Conservation (phyloP, 2,888 invertebrate species). For the Nomada goodeniana region DNA sequence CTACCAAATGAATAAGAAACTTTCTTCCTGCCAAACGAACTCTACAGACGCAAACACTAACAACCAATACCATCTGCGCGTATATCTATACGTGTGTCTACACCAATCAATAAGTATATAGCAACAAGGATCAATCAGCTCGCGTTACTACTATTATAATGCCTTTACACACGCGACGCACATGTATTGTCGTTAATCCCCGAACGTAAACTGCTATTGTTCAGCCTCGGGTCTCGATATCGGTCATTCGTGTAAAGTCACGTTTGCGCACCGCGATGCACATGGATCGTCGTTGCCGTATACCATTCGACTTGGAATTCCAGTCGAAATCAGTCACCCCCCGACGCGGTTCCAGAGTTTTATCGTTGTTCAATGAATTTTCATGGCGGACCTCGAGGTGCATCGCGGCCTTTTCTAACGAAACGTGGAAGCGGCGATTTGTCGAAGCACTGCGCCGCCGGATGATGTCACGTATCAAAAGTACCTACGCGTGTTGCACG, state of each 20-base stretch:
- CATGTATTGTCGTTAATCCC: too few relatives aligned
- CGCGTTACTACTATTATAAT: too few relatives aligned
- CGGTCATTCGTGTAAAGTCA: background rate
- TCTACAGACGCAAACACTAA: too few relatives aligned
- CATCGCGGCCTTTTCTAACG: constrained; percentile 2
- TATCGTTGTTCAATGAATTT: constrained; percentile 52
- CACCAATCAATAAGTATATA: too few relatives aligned
- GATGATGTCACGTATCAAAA: constrained; percentile 72
- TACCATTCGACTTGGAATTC: background rate
- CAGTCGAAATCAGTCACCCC: constrained; percentile 9
- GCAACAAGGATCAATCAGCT: too few relatives aligned
- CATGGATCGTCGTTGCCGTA: constrained; percentile 24
- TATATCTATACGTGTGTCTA: too few relatives aligned
- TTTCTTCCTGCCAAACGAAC: too few relatives aligned
- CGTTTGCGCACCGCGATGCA: constrained; percentile 16
- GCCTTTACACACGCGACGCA: too few relatives aligned
- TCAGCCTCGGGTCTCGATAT: background rate
- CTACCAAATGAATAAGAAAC: too few relatives aligned
- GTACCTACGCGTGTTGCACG: constrained; percentile 42
- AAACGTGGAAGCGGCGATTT: background rate
- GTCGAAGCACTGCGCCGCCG: constrained; percentile 2
- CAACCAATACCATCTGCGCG: too few relatives aligned
- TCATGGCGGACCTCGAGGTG: constrained; percentile 58
- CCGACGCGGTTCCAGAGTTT: constrained; percentile 40
- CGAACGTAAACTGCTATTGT: too few relatives aligned